Base-by-base conservation (phyloP, 2,888 invertebrate species). In the Apamea anceps region DNA sequence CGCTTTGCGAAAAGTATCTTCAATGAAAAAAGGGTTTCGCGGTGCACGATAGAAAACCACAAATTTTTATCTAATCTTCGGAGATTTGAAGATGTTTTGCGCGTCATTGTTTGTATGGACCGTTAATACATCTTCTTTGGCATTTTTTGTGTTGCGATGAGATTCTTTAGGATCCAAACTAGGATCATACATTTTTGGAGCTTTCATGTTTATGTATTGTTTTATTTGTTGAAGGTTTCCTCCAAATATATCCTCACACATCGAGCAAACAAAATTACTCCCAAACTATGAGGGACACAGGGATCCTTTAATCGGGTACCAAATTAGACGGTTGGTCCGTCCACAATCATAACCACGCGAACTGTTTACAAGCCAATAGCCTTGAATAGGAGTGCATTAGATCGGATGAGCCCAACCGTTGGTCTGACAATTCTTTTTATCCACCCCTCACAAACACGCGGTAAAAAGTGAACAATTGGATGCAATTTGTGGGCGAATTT, bases 391-490 rank as follows among this genome's bases (percentile, higher is more conserved):
- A 90, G 87, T 91, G 94, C 93, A 94, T 95, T 93, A 93, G 93
- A 91, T 94, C 93, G 92, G 92, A 91, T 93, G 92, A 93, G 92
- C 90, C 54, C 93, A 91, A 91, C 88, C 88, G 90, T 87, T 89
- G 87, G 81, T 71, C 83, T 91, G 94, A 94, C 93, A 94, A 94
- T 94, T 94, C 93, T 91, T 93, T 93, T 92, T 91, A 87, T 90
- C 91, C 94, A 93, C 95, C 96, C 95, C 94, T 93, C 91, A 82
- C 89, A 91, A 90, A 90, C 90, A 90, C 86, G 86, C 86, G 95
- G 95, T 96, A 97, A 97, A 97, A 96, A 97, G 94, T 96, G 96
- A 96, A 97, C 97, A 96, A 96, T 96, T 96, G 96, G 94, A 94
- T 95, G 96, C 96, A 96, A 97, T 97, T 96, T 97, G 96, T 94